Evolutionary conservation across 2,888 invertebrate species (phyloP).

Genomic region (Tenthredo scrophulariae): DNA sequence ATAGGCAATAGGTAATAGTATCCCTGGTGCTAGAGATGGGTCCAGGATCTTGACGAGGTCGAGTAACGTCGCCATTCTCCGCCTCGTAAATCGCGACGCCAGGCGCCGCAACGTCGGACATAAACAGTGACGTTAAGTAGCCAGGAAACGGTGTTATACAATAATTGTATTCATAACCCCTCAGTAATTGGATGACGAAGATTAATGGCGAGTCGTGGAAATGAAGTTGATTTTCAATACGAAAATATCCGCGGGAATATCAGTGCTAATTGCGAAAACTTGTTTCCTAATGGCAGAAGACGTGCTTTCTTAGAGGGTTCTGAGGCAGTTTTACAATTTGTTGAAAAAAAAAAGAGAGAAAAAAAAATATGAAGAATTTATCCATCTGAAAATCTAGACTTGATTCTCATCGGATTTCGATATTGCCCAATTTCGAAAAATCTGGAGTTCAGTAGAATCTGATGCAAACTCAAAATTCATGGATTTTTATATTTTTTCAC

Average conservation of each 20-base stretch:
- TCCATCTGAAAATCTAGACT: background rate
- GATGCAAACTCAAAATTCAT: background rate
- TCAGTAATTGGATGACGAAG: background rate
- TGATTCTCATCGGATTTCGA: background rate
- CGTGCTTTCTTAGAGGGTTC: background rate
- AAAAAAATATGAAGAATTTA: background rate
- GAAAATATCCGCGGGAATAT: background rate
- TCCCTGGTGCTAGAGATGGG: background rate
- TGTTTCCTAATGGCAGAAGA: background rate
- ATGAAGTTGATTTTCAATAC: background rate
- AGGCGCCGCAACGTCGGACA: constrained; percentile 55
- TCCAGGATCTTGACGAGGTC: constrained; percentile 36
- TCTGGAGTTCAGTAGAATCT: too few species aligned
- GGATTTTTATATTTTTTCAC: background rate
- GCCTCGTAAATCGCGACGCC: constrained; percentile 65
- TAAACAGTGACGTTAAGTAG: constrained; percentile 44
- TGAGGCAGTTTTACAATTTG: background rate
- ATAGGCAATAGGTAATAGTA: constrained; percentile 23
- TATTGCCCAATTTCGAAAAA: background rate
- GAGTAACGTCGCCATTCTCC: background rate
- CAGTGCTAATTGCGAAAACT: background rate
- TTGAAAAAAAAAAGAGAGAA: background rate
- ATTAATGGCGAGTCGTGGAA: constrained; percentile 7
- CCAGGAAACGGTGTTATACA: constrained; percentile 15
- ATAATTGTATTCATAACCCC: constrained; percentile 23